These are phyloP conservation scores for Eulemur rufifrons DNA, from an alignment of 2,113 vertebrate genomes.

Conservation along the genomic window DNA sequence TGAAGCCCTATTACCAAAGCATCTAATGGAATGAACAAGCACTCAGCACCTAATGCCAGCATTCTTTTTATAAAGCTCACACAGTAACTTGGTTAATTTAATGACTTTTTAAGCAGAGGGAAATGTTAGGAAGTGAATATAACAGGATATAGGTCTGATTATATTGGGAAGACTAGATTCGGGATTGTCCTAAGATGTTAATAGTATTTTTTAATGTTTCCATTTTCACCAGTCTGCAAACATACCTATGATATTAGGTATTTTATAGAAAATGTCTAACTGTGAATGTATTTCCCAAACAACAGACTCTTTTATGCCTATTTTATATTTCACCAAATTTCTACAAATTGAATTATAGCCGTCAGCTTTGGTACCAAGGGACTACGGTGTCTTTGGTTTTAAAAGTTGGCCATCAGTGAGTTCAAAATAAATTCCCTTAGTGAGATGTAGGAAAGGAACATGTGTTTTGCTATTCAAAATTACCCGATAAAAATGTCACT, in stretches of 20 bases:
- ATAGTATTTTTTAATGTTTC: neutral
- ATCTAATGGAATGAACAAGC: neutral
- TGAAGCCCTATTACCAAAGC: neutral
- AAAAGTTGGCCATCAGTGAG: neutral
- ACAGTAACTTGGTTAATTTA: rapidly evolving
- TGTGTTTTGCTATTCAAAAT: neutral
- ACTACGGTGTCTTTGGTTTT: neutral
- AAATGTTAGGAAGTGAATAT: rapidly evolving
- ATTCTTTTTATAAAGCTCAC: too few species aligned
- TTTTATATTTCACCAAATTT: neutral
- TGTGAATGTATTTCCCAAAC: neutral
- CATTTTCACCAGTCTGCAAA: neutral
- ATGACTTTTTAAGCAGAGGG: neutral
- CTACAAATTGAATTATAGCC: neutral
- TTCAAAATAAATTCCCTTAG: neutral
- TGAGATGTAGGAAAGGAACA: neutral
- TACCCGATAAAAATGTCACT: neutral
- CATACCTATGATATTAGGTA: neutral
- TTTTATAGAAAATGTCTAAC: neutral
- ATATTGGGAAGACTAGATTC: neutral
- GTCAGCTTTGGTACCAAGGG: neutral
- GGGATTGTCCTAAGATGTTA: too few species aligned
- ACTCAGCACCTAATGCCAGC: neutral
- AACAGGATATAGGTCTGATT: rapidly evolving
- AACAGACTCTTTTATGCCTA: too few species aligned